These are phyloP conservation scores for Ciconia stormi DNA, from an alignment of 2,113 vertebrate species.

Conservation along the genomic window DNA sequence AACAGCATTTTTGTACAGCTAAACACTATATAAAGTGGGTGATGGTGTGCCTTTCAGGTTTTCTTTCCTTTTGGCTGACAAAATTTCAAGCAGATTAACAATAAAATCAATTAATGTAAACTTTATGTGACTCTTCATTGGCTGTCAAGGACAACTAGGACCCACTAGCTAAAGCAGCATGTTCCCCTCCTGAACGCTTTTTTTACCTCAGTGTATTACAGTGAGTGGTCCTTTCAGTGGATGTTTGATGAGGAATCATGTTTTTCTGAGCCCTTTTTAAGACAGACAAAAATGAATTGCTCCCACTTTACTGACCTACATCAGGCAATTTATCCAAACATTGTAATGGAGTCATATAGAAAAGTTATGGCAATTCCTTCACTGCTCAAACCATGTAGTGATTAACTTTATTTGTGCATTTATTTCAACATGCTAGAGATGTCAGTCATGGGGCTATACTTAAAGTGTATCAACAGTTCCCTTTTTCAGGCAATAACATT, in stretches of 20 bases:
- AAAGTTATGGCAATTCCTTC: conserved; percentile 15
- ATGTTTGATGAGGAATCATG: conserved; percentile 19
- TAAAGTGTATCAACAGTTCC: not conserved
- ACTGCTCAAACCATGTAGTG: not conserved
- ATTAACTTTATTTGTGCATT: conserved; percentile 41
- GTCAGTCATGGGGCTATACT: not conserved
- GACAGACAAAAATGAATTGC: conserved; percentile 31
- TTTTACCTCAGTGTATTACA: not conserved
- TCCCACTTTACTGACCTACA: not conserved
- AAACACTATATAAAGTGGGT: not conserved
- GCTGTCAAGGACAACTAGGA: not conserved
- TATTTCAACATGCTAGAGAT: not conserved
- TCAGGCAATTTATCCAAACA: conserved; percentile 23
- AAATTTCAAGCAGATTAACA: not conserved
- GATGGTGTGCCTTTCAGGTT: not conserved
- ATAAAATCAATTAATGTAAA: not conserved
- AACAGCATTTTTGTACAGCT: not conserved
- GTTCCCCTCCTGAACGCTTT: not conserved
- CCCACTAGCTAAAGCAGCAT: not conserved
- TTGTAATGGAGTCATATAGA: not conserved
- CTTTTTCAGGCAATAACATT: not conserved
- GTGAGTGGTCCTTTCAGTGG: conserved; percentile 22
- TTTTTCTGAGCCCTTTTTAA: conserved; percentile 8
- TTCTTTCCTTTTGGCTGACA: not conserved
- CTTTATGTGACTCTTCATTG: not conserved